Evolutionary conservation across 2,797 vertebrate species (phyloP), one percentile per base, ranked within the genome.

Genomic region (Amblyraja radiata): DNA sequence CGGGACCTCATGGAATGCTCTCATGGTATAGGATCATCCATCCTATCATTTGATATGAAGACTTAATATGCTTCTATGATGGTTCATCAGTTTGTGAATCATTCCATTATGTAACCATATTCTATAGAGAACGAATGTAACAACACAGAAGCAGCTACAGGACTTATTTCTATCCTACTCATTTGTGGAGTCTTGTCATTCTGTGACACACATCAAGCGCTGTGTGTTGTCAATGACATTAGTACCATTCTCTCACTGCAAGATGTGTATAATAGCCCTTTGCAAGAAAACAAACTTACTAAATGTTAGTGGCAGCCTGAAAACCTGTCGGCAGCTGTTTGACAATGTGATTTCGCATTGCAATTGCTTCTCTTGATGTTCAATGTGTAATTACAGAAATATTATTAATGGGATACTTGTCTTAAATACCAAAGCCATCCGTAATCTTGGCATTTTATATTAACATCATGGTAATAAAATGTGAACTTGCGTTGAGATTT

Each of bases 351-450:
- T 90, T 90, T 71, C 16, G 13, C 25, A 46, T 32, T 39, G 10
- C 68, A 63, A 71, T 36, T 90, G 88, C 32, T 63, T 90, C 88
- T 39, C 32, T 39, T 36, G 6, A 23, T 71, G 65, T 8, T 90
- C 86, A 21, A 36, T 90, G 18, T 63, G n/a, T 32, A 90, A 90
- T 28, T 32, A 88, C n/a, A 8, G 28, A 71, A 71, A 39, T 71
- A 23, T 73, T 54, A 28, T 11, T 18, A 46, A 73, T 32, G n/a
- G 46, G 39, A 46, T 91, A 23, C 10, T 10, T 90, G 1, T 25
- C 21, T 63, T 90, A 36, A 90, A 73, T 90, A 36, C 18, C 88
- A 90, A 73, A 73, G 16, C 36, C 32, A 90, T 90, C 65, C 73
- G 88, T 90, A 73, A 71, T 39, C 73, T 90, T 90, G 65, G 32